A percentile compares a stretch with the other conserved stretches of the same genome.
These are phyloP conservation scores for Chionis minor DNA, from an alignment of 2,113 vertebrate genomes.

Conservation along the genomic window DNA sequence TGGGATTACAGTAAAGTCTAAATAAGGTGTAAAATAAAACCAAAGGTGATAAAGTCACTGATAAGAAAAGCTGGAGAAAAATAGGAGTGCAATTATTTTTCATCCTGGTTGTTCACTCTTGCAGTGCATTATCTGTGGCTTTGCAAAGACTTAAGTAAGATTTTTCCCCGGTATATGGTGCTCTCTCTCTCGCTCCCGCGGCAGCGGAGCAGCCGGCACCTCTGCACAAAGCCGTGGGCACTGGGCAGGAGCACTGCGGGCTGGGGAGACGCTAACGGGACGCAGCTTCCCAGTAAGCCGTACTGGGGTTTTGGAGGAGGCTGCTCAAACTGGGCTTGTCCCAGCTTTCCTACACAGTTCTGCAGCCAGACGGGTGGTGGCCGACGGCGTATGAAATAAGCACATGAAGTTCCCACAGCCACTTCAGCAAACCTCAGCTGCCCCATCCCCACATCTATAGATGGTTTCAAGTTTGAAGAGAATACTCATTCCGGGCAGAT, in stretches of 20 bases:
- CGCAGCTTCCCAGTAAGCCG: neutral
- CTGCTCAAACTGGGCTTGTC: neutral
- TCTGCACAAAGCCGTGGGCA: neutral
- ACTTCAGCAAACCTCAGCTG: rapidly evolving
- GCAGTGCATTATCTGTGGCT: conserved; percentile 42
- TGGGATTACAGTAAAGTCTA: conserved; percentile 68
- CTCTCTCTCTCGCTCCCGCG: neutral
- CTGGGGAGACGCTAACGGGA: neutral
- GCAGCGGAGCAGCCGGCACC: neutral
- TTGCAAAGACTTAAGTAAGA: conserved; percentile 44
- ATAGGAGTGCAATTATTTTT: conserved; percentile 60
- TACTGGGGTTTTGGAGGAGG: neutral
- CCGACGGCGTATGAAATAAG: rapidly evolving
- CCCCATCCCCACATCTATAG: neutral
- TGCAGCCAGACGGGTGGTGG: neutral
- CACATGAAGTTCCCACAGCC: neutral
- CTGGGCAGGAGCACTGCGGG: rapidly evolving
- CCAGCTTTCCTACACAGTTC: neutral
- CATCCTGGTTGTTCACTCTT: conserved; percentile 45
- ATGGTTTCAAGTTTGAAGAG: neutral
- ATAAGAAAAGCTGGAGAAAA: conserved; percentile 58
- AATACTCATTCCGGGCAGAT: neutral
- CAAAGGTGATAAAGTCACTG: conserved; percentile 57
- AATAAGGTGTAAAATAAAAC: conserved; percentile 70
- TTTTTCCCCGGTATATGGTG: neutral